Base-by-base conservation (phyloP, 2,888 invertebrate genomes). In the Trichogramma evanescens region DNA sequence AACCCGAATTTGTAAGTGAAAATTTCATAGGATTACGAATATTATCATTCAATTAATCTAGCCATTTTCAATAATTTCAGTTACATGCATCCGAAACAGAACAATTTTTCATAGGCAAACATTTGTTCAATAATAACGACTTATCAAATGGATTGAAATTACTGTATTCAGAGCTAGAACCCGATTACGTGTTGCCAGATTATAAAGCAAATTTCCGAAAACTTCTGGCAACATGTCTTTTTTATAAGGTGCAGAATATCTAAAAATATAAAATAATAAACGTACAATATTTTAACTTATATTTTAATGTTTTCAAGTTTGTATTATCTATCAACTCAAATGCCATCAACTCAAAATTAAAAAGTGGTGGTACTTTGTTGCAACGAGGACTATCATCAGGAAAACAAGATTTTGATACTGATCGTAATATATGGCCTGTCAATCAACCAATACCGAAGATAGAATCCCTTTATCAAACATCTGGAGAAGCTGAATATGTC, bases 401-500 rank as follows among this genome's bases (percentile, higher is more conserved):
- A 1, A 81, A 79, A 5, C 90, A 91, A 74, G 81, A 80, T 48
- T 93, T 83, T 72, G 87, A 89, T 53, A 88, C 87, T 0, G 84
- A 88, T 64, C 81, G 84, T 70, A 80, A 80, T 43, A 71, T 86
- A 13, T 91, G 87, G 83, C 92, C 93, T 1, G 71, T 93, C 8
- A 88, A 86, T 63, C 81, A 91, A 71, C 88, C 91, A 0, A 78
- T 91, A 7, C 82, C 85, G 0, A 93, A 93, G 74, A 67, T 89
- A 40, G 91, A 91, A 77, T 87, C 87, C 0, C 73, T 86, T 5
- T 80, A 83, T 49, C 86, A 87, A 68, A 84, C 85, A 66, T 80
- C 84, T 68, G 94, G 93, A 0, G 90, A 91, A 74, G 89, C 90
- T 0, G 82, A 85, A 59, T 94, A 89, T 75, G 80, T 87, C 10